Conservation (phyloP, 2,888 invertebrate species). For the Barypeithes pellucidus region DNA sequence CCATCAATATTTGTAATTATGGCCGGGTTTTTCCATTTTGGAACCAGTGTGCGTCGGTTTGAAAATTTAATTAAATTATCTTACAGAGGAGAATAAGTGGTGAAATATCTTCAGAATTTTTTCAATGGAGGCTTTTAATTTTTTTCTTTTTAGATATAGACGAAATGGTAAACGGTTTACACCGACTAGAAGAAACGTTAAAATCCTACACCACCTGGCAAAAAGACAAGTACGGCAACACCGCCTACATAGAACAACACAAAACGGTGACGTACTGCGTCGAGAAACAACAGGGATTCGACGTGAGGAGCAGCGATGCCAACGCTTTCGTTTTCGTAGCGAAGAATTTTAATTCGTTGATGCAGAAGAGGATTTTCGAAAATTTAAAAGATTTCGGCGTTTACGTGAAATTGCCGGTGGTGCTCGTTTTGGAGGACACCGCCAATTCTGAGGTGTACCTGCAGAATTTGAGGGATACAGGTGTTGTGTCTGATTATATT, state of each 20-base stretch:
- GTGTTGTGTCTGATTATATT: constrained; percentile 62
- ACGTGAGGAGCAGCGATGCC: constrained; percentile 58
- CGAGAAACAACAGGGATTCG: constrained; percentile 61
- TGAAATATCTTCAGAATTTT: too few species aligned
- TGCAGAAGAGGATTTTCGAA: constrained; percentile 61
- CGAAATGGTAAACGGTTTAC: constrained; percentile 55
- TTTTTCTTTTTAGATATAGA: constrained; percentile 39
- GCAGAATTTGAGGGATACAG: constrained; percentile 38
- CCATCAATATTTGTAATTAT: too few species aligned
- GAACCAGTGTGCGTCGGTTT: too few species aligned
- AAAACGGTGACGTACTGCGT: constrained; percentile 65
- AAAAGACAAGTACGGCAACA: constrained; percentile 52
- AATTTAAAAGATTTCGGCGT: constrained; percentile 60
- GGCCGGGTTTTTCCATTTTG: too few species aligned
- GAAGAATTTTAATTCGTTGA: constrained; percentile 60
- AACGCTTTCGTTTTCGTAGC: constrained; percentile 67
- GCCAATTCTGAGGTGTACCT: constrained; percentile 48
- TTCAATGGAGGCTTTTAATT: too few species aligned
- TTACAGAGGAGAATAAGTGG: too few species aligned
- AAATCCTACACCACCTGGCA: constrained; percentile 46
- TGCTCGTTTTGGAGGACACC: constrained; percentile 60
- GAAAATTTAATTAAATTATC: too few species aligned
- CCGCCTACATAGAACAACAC: constrained; percentile 59
- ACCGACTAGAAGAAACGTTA: constrained; percentile 51
- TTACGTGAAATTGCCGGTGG: constrained; percentile 65